Percentiles rank a stretch among this genome's conserved stretches.
phyloP scores from a whole-genome alignment of 2,888 invertebrate genomes.

The Pseudolycoriella hygida region DNA sequence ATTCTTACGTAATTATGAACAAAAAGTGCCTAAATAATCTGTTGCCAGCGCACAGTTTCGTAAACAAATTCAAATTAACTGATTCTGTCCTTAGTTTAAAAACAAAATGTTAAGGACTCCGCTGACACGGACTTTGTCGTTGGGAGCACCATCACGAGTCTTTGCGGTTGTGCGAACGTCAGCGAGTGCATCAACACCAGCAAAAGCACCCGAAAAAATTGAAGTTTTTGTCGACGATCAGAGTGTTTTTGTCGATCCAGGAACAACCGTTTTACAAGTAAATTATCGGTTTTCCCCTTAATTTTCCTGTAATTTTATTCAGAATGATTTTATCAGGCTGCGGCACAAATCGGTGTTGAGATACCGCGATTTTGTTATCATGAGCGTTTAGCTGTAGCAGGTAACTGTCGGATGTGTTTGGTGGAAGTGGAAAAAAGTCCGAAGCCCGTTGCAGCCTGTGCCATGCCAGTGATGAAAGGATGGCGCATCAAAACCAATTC shows the following conservation, averaged over 20 bases:
- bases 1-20: too few species aligned
- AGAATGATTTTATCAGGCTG: slow-evolving; percentile 48
- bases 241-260: slow-evolving; percentile 83
- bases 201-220: slow-evolving; percentile 51
- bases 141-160: background rate
- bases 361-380: slow-evolving; percentile 99
- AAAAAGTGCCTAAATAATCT: too few species aligned
- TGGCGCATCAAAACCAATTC: slow-evolving; percentile 97
- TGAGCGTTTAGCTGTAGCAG: slow-evolving; percentile 93
- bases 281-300: slow-evolving; percentile 7
- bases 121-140: background rate
- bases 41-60: too few species aligned
- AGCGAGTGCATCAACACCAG: slow-evolving; percentile 31
- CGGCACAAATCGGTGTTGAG: slow-evolving; percentile 87
- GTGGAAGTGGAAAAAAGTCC: slow-evolving; percentile 98
- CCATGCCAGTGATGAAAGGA: slow-evolving; percentile 99
- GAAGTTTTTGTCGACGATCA: slow-evolving; percentile 97
- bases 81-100: too few species aligned
- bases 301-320: background rate
- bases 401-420: slow-evolving; percentile 98
- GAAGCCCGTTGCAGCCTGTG: slow-evolving; percentile 96
- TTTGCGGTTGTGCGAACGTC: slow-evolving; percentile 32
- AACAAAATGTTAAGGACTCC: background rate
- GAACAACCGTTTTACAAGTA: slow-evolving; percentile 92
- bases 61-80: too few species aligned